Percentiles rank a stretch among this genome's conserved stretches.
Evolutionary conservation across 35 echinoderm and acorn worm genomes (phyloP).

Genomic region (Hemicentrotus pulcherrimus): DNA sequence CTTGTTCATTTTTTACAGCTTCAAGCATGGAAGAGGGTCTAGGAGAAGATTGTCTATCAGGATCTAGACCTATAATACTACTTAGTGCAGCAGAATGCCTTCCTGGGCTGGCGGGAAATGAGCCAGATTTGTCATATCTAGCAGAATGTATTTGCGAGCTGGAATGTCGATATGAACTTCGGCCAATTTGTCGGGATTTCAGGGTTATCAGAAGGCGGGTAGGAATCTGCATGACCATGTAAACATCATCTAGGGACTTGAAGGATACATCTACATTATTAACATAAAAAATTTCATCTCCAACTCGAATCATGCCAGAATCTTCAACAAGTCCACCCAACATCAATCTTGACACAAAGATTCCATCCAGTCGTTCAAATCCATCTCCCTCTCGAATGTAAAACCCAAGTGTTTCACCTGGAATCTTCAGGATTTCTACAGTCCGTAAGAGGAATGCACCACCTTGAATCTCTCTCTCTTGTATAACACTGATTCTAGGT

Average conservation of each 20-base stretch:
- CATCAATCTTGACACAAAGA: constrained; percentile 86
- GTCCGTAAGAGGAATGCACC: constrained; percentile 90
- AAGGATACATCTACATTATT: constrained; percentile 92
- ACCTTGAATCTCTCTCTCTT: constrained; percentile 96
- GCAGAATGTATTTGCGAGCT: constrained; percentile 42
- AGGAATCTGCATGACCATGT: constrained; percentile 91
- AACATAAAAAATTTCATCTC: constrained; percentile 97
- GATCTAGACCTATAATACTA: constrained; percentile 54
- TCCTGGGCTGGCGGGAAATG: constrained; percentile 62
- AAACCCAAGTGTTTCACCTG: constrained; percentile 93
- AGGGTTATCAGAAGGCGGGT: constrained; percentile 89
- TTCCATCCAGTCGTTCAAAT: constrained; percentile 81
- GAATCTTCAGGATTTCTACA: constrained; percentile 93
- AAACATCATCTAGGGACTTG: constrained; percentile 94
- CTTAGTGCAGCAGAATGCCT: constrained; percentile 54
- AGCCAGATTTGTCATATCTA: constrained; percentile 64
- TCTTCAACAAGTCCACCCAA: constrained; percentile 89
- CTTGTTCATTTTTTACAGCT: constrained; percentile 34
- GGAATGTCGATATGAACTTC: constrained; percentile 70
- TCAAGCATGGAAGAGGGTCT: constrained; percentile 59
- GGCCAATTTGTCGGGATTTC: constrained; percentile 85
- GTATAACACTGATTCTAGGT: constrained; percentile 75
- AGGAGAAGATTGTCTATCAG: constrained; percentile 55
- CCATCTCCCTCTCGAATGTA: constrained; percentile 92
- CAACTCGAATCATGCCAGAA: constrained; percentile 77